phyloP scores from a whole-genome alignment of 2,888 invertebrate genomes.

The Lasioglossum vierecki region DNA sequence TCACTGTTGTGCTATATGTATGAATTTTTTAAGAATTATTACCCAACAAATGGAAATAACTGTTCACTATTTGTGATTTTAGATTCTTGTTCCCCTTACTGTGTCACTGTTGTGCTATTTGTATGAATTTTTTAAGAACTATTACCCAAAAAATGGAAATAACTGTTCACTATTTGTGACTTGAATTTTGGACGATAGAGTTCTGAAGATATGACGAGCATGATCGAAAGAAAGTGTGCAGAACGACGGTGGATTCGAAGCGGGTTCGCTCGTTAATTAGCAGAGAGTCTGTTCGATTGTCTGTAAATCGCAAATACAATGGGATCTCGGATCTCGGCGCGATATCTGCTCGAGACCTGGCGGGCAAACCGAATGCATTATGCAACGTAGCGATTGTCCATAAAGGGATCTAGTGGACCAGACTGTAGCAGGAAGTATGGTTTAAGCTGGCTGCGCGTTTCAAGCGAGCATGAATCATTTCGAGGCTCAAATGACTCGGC shows the following conservation, averaged over 20 bases:
- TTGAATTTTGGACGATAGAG: neutral
- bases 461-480: constrained; percentile 55
- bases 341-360: constrained; percentile 11
- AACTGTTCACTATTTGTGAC: neutral
- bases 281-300: neutral
- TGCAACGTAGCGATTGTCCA: constrained; percentile 57
- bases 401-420: constrained; percentile 51
- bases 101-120: too few relatives aligned
- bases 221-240: neutral
- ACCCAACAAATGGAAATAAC: neutral
- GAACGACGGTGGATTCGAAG: neutral
- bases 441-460: constrained; percentile 55
- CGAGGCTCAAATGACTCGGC: constrained; percentile 48
- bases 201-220: neutral
- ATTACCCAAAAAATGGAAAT: neutral
- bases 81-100: neutral
- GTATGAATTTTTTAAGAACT: neutral
- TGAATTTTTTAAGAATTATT: neutral
- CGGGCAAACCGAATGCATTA: constrained; percentile 48
- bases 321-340: constrained; percentile 16
- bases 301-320: neutral
- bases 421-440: constrained; percentile 57
- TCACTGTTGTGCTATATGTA: too few relatives aligned
- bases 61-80: neutral
- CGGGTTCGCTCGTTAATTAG: constrained; percentile 21